Evolutionary conservation across 2,888 invertebrate genomes (phyloP).

Genomic region (Drosophila putrida): DNA sequence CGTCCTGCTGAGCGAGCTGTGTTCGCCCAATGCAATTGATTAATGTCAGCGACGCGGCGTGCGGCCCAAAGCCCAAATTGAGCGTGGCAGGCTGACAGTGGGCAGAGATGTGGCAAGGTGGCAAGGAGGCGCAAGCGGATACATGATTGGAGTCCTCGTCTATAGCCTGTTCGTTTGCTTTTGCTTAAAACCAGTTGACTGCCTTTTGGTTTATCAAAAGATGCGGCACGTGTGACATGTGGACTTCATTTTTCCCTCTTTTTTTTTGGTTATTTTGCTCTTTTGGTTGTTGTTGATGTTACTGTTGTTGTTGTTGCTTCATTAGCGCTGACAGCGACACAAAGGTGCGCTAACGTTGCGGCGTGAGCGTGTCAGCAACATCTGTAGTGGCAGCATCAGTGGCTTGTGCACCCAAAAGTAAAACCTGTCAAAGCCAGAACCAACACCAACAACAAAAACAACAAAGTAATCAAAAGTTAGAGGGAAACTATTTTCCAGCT

Average conservation of each 20-base stretch:
- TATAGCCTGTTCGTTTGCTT: constrained; percentile 22
- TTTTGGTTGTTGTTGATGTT: constrained; percentile 22
- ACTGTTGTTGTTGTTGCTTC: constrained; percentile 53
- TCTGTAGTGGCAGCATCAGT: constrained; percentile 17
- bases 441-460: constrained; percentile 14
- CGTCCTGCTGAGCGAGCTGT: constrained; percentile 30
- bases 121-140: not conserved
- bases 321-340: constrained; percentile 69
- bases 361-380: constrained; percentile 57
- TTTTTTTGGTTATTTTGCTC: constrained; percentile 34
- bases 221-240: constrained; percentile 64
- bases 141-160: not conserved
- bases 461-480: constrained; percentile 37
- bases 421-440: constrained; percentile 36
- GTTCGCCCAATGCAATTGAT: constrained; percentile 66
- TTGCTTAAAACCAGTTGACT: constrained; percentile 38
- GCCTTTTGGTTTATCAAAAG: constrained; percentile 47
- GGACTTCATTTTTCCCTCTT: constrained; percentile 26
- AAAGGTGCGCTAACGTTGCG: constrained; percentile 59
- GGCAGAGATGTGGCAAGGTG: constrained; percentile 3
- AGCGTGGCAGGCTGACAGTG: constrained; percentile 18
- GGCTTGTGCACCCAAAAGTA: constrained; percentile 34
- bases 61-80: constrained; percentile 48
- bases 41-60: constrained; percentile 60
- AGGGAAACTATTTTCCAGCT: constrained; percentile 20